These are phyloP conservation scores for Phymanthus crucifer DNA, from an alignment of 92 coral and sea anemone species.

Conservation along the genomic window DNA sequence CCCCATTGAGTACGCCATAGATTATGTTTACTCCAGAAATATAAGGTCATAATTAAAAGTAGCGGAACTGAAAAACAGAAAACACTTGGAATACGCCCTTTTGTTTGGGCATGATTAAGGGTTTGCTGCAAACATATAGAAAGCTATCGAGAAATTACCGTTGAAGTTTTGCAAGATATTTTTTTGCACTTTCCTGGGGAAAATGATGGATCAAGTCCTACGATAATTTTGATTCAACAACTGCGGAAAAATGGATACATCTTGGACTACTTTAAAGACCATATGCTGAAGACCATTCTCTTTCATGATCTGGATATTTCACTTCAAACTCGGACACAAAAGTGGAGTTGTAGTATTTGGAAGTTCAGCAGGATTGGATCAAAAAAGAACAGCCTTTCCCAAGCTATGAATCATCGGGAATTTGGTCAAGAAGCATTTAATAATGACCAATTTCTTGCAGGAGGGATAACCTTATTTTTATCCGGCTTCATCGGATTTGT, in stretches of 20 bases:
- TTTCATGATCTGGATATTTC: background rate
- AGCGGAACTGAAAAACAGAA: slow-evolving; percentile 12
- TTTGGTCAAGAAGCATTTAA: slow-evolving; percentile 79
- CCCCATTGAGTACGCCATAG: slow-evolving; percentile 24
- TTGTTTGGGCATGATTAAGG: slow-evolving; percentile 29
- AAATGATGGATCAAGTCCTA: background rate
- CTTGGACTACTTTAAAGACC: background rate
- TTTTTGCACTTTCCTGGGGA: background rate
- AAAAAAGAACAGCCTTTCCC: background rate
- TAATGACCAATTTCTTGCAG: slow-evolving; percentile 80
- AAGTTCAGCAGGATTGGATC: background rate
- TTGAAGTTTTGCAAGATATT: background rate
- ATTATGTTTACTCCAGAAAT: slow-evolving; percentile 19
- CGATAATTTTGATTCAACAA: background rate
- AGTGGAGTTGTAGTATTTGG: background rate
- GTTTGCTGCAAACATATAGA: background rate
- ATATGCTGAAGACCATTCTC: background rate
- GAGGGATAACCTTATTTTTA: slow-evolving; percentile 75
- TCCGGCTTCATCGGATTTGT: slow-evolving; percentile 69
- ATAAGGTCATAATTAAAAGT: slow-evolving; percentile 39
- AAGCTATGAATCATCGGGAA: slow-evolving; percentile 69
- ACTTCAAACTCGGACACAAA: background rate
- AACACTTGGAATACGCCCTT: slow-evolving; percentile 37
- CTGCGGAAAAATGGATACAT: background rate
- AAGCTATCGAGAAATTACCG: background rate